A percentile compares a stretch with the other conserved stretches of the same genome.
Evolutionary conservation across 1,140 invertebrate genomes (phyloP).

Genomic region (Drosophila fuyamai): DNA sequence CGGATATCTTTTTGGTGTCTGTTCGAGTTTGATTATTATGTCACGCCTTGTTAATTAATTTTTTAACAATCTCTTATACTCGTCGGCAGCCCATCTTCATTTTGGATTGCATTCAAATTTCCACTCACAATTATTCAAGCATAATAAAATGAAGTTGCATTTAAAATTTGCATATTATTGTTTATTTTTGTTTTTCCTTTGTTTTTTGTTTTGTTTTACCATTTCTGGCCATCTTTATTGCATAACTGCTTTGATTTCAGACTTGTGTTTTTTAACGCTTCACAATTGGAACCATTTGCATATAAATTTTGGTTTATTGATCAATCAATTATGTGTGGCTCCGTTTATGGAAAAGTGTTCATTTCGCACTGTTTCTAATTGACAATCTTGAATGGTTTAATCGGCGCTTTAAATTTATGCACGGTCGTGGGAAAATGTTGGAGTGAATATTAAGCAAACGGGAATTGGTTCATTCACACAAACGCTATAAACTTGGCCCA

Average conservation of each 20-base stretch:
- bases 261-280: conserved; percentile 62
- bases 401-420: conserved; percentile 26
- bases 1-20: conserved; percentile 24
- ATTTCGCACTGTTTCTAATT: conserved; percentile 51
- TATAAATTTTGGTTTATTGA: conserved; percentile 61
- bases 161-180: conserved; percentile 55
- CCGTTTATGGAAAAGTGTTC: conserved; percentile 31
- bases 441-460: conserved; percentile 5
- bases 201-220: conserved; percentile 29
- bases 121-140: conserved; percentile 66
- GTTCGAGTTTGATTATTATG: conserved; percentile 65
- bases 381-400: conserved; percentile 27
- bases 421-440: conserved; percentile 34
- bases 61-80: conserved; percentile 56
- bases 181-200: conserved; percentile 11
- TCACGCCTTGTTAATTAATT: conserved; percentile 79
- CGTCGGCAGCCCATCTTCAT: conserved; percentile 41
- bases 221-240: conserved; percentile 13
- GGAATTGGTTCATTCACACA: background rate
- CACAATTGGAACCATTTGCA: conserved; percentile 69
- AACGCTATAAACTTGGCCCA: conserved; percentile 1
- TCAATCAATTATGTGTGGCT: conserved; percentile 61
- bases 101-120: conserved; percentile 60
- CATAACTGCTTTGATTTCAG: conserved; percentile 55
- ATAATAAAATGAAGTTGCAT: conserved; percentile 62